These are phyloP conservation scores for Entomyzon cyanotis DNA, from an alignment of 2,113 vertebrate genomes.

Conservation along the genomic window DNA sequence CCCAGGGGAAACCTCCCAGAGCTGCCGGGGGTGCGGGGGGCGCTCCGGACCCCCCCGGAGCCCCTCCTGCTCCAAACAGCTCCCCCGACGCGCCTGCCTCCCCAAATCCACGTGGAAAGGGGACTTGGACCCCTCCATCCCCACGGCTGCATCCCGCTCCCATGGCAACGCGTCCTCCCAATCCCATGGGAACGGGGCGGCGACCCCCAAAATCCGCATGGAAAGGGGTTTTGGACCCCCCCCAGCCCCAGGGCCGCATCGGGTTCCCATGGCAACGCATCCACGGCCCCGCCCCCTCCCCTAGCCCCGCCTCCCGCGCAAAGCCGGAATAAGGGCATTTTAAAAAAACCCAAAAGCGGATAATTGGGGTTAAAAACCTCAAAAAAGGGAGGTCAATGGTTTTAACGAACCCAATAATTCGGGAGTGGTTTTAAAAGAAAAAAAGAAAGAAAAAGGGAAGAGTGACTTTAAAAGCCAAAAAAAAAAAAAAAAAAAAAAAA, in stretches of 20 bases:
- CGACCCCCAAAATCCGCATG: neutral
- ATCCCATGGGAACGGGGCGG: neutral
- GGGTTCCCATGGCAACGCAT: neutral
- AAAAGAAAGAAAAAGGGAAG: too few relatives aligned
- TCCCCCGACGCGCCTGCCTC: neutral
- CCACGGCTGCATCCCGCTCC: neutral
- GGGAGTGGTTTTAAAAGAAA: neutral
- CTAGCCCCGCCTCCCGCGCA: neutral
- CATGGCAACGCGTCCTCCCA: neutral
- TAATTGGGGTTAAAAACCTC: too few relatives aligned
- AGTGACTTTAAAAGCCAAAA: neutral
- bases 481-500: too few relatives aligned
- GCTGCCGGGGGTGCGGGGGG: neutral
- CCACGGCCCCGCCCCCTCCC: neutral
- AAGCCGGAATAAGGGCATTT: too few relatives aligned
- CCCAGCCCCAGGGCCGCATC: neutral
- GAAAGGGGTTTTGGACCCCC: neutral
- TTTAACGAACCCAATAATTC: accelerated
- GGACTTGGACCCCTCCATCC: neutral
- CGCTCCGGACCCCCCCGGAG: too few relatives aligned
- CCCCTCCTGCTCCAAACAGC: neutral
- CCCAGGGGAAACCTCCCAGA: neutral
- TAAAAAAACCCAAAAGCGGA: neutral
- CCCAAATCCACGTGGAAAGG: neutral
- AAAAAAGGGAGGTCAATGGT: accelerated